Evolutionary conservation across 2,888 invertebrate genomes (phyloP), one percentile per base, ranked within the genome.

Genomic region (Phragmatobia fuliginosa): DNA sequence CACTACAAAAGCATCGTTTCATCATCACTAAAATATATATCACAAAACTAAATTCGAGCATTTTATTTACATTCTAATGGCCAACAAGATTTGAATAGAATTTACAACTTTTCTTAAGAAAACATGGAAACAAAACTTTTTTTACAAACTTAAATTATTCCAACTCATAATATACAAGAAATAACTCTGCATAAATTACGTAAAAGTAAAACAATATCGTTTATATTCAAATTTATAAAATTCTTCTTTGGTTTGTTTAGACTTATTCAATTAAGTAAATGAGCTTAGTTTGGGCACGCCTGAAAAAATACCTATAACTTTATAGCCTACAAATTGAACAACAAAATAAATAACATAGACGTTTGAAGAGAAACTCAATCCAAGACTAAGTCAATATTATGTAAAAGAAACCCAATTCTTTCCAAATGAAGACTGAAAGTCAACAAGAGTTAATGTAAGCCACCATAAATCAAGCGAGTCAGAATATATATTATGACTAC

Each of bases 221-320:
- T 56, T 56, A 56, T 16, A 56, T 56, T 56, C 28, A 56, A 56
- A 56, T 56, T 28, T 56, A 56, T 28, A 4, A 56, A 56, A 28
- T 56, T 28, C 4, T 28, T 5, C 16, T 25, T n/a, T 56, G 5
- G 28, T 56, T 16, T 56, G 56, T 56, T 56, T 28, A 56, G 56
- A 56, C 56, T 56, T 56, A 56, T 56, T 25, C 56, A 56, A 56
- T 28, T 28, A 56, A 56, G 56, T 56, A 56, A 28, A 56, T 56
- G 16, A 28, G 56, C 2, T 56, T 56, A 56, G 56, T 56, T 56
- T 56, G 6, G 25, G 25, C 52, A 52, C 25, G 52, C 25, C 52
- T 52, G 52, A 52, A 52, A 52, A 52, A 25, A n/a, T 25, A 52
- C 52, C 11, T 52, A 52, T 25, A 25, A 14, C 25, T 52, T 52